Evolutionary conservation across 2,797 vertebrate species (phyloP), one percentile per base, ranked within the genome.

Genomic region (Momotus momota): DNA sequence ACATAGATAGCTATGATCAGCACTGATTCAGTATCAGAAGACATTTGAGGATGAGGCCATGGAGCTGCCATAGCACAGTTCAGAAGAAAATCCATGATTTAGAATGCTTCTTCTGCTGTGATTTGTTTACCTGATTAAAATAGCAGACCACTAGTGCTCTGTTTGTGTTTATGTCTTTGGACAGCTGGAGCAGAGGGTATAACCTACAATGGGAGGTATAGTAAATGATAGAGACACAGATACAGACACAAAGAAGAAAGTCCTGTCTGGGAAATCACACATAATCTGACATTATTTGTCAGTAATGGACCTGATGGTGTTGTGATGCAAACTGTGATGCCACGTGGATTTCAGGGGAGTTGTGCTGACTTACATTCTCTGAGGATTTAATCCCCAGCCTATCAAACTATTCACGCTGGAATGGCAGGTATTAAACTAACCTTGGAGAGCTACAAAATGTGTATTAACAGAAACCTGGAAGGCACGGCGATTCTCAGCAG

Each of bases 321-420:
- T 95, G 73, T 80, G 86, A 74, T 85, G 71, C 51, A 92, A 95
- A 78, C 52, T 85, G 48, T 61, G 66, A 84, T 87, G 78, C 57
- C 55, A 49, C 4, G 1, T 7, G 21, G 57, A 57, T 88, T 94
- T 83, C 61, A 74, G 69, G 46, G 52, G 41, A 52, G 81, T 35
- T 93, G 27, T 2, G 2, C 45, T 91, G 77, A 64, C 64, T 92
- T 91, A 61, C 11, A 49, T 81, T 71, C 73, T 80, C 80, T 48
- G 60, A 93, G 86, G 81, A 92, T 86, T 95, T 95, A 94, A 91
- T 94, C 74, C 51, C 82, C 57, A 91, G 75, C 49, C 71, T 83
- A 93, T 72, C 74, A 93, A 94, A 82, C 33, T 71, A 54, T 74
- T 94, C 73, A 92, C 0, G 0, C 78, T 73, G 88, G 45, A 96